phyloP scores from a whole-genome alignment of 2,113 vertebrate species.

The Rhinolophus ferrumequinum region DNA sequence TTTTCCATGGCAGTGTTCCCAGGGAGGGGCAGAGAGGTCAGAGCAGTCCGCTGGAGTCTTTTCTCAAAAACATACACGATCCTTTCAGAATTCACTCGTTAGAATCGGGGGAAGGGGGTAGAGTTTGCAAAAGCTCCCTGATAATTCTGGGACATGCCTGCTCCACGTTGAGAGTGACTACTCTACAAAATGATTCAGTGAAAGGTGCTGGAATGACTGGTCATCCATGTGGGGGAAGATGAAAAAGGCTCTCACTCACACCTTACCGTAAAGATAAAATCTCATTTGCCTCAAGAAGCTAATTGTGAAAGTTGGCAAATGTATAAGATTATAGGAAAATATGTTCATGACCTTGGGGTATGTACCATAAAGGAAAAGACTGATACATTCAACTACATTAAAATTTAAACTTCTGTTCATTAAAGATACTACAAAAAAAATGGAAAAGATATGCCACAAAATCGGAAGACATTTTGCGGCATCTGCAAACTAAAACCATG shows the following conservation, averaged over 20 bases:
- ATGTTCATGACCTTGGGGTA: not conserved
- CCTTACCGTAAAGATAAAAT: not conserved
- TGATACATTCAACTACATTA: not conserved
- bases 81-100: not conserved
- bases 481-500: not conserved
- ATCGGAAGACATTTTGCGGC: not conserved
- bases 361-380: not conserved
- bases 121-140: not conserved
- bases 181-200: not conserved
- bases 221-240: not conserved
- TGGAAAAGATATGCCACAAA: not conserved
- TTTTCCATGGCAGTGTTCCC: not conserved
- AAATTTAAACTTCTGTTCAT: not conserved
- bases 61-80: not conserved
- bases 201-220: not conserved
- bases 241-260: not conserved
- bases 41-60: not conserved
- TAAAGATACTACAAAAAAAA: not conserved
- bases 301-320: not conserved
- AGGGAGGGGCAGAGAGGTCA: not conserved
- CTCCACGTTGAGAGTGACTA: not conserved
- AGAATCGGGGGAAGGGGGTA: not conserved
- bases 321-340: not conserved
- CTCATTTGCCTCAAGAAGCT: not conserved
- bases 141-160: not conserved